phyloP scores from a whole-genome alignment of 2,888 invertebrate species.

The Sinohyriopsis cumingii region DNA sequence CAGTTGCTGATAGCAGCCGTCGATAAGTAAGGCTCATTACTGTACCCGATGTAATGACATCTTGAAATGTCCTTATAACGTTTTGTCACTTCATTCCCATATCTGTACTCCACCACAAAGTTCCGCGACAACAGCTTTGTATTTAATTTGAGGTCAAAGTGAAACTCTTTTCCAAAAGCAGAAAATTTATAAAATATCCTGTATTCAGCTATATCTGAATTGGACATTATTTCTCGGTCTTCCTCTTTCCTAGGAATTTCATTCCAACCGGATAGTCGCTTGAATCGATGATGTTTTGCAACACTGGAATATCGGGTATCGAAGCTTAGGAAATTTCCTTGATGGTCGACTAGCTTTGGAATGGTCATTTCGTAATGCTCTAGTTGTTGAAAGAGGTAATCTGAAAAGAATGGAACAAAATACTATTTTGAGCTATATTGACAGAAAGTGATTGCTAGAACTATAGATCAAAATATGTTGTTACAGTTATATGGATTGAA shows the following conservation, averaged over 20 bases:
- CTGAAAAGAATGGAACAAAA: no score
- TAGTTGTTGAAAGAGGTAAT: no score
- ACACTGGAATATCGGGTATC: constrained; percentile 20
- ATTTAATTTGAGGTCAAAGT: constrained; percentile 65
- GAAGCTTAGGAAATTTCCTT: constrained; percentile 64
- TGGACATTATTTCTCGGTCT: constrained; percentile 28
- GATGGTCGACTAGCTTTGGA: constrained; percentile 58
- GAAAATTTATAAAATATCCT: constrained; percentile 63
- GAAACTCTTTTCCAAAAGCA: constrained; percentile 65
- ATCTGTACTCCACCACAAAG: constrained; percentile 61
- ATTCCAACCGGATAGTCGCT: neutral
- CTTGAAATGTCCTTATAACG: constrained; percentile 35
- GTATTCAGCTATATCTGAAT: constrained; percentile 36
- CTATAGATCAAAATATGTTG: no score
- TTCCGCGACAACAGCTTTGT: constrained; percentile 55
- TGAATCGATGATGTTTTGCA: constrained; percentile 5
- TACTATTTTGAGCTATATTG: no score
- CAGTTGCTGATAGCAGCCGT: constrained; percentile 68
- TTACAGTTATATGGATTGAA: no score
- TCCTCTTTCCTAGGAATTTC: constrained; percentile 20
- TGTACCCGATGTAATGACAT: constrained; percentile 64
- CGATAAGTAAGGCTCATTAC: constrained; percentile 49
- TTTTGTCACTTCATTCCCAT: constrained; percentile 34
- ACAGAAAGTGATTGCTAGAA: no score
- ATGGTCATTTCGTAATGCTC: constrained; percentile 58